A percentile compares a stretch with the other conserved stretches of the same genome.
These are phyloP conservation scores for Latheticus oryzae DNA, from an alignment of 2,888 invertebrate species.

Conservation along the genomic window DNA sequence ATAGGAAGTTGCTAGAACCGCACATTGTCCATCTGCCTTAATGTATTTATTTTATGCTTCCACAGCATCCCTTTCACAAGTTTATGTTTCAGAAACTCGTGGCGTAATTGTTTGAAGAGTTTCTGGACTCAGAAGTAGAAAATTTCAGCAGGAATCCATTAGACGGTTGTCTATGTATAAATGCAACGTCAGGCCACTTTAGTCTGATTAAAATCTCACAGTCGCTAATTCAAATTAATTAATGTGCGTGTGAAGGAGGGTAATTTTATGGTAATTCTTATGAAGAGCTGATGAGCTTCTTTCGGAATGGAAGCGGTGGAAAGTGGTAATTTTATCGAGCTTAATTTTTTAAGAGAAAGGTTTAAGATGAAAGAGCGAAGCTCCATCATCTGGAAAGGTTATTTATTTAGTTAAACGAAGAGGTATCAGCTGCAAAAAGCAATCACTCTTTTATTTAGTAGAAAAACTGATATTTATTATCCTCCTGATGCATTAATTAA, in stretches of 20 bases:
- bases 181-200: slow-evolving; percentile 12
- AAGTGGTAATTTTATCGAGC: slow-evolving; percentile 3
- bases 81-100: too few relatives aligned
- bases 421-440: too few relatives aligned
- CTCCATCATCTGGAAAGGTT: neutral
- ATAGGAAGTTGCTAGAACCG: too few relatives aligned
- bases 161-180: neutral
- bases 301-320: slow-evolving; percentile 7
- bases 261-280: slow-evolving; percentile 22
- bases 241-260: slow-evolving; percentile 13
- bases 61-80: slow-evolving; percentile 6
- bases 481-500: too few relatives aligned
- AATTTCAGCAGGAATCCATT: slow-evolving; percentile 5
- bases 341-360: slow-evolving; percentile 6
- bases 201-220: slow-evolving; percentile 22
- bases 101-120: too few relatives aligned
- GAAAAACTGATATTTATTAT: too few relatives aligned
- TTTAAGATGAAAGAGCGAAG: neutral
- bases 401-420: too few relatives aligned
- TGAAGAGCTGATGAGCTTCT: neutral
- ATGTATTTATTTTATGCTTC: slow-evolving; percentile 3
- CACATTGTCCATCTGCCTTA: too few relatives aligned
- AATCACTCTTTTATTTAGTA: too few relatives aligned
- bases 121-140: neutral
- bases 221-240: slow-evolving; percentile 22